These are phyloP conservation scores for Drosophila nr. medialis DNA, from an alignment of 2,888 invertebrate species.

Conservation along the genomic window DNA sequence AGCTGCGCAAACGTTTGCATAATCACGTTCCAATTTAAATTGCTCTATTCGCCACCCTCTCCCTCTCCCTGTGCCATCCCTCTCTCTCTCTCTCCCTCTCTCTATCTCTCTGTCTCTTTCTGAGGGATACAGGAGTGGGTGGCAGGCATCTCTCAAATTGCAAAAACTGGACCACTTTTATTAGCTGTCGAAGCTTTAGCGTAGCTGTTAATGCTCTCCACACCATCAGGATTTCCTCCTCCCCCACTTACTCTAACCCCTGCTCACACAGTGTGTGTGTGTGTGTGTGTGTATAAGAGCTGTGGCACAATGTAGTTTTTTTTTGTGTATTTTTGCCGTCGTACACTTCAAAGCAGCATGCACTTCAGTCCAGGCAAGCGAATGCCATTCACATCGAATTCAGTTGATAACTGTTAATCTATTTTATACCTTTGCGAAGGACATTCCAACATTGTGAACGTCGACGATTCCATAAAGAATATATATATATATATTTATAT, in stretches of 20 bases:
- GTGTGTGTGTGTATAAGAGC: slow-evolving; percentile 29
- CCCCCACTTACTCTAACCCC: not conserved
- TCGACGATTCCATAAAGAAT: not conserved
- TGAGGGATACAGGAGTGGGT: not conserved
- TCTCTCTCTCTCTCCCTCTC: not conserved
- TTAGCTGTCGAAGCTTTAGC: slow-evolving; percentile 59
- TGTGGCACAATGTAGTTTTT: slow-evolving; percentile 53
- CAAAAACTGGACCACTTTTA: slow-evolving; percentile 72
- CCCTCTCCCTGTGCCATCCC: not conserved
- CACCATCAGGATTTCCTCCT: not conserved
- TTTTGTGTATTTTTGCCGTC: slow-evolving; percentile 35
- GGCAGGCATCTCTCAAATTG: slow-evolving; percentile 53
- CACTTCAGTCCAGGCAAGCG: not conserved
- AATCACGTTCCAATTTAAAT: slow-evolving; percentile 82
- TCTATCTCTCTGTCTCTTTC: not conserved
- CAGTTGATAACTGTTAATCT: not conserved
- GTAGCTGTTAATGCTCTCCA: slow-evolving; percentile 44
- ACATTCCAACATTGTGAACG: not conserved
- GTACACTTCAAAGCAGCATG: not conserved
- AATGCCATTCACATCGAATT: not conserved
- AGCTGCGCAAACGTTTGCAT: slow-evolving; percentile 83
- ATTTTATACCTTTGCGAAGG: not conserved
- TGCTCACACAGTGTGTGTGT: slow-evolving; percentile 14
- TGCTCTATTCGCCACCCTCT: slow-evolving; percentile 71
- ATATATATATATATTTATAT: not conserved